Base-by-base conservation (phyloP, 2,797 vertebrate genomes). In the Macropus fuliginosus region DNA sequence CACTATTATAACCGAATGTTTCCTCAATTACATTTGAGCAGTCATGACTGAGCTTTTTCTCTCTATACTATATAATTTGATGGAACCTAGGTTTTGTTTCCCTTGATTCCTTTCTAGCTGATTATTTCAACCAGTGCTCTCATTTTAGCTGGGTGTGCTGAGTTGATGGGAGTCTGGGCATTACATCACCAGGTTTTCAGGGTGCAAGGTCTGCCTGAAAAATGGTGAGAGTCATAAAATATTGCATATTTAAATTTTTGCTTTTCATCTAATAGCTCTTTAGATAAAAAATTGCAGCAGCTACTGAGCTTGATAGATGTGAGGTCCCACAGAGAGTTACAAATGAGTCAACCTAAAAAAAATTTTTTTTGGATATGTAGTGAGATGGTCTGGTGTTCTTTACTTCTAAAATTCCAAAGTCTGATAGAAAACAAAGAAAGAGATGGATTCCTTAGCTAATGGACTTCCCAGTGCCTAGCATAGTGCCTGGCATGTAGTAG, bases 241-340 rank as follows among this genome's bases (percentile, higher is more conserved):
- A 92, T 34, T n/a, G 57, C 91, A 89, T 46, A 81, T 95, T 96
- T 93, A 96, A 97, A 96, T 89, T 94, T 97, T 94, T 94, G 62
- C 87, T 95, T 97, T 96, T 97, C 90, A 95, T 91, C 56, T 94
- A 96, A 95, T 93, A 59, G 62, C 56, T 97, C 56, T 91, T 55
- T 11, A 62, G 87, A 96, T 96, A 95, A 97, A 96, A 97, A 95
- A 92, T 56, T 56, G 91, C 52, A 95, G 55, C 46, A 90, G 66
- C 81, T 95, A 96, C 62, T 87, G 31, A 62, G 92, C 74, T 89
- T 96, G 94, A 96, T 50, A 28, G 92, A 95, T 93, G 91, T 74
- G 89, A 95, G 31, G 57, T 81, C 57, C 93, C 91, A 92, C 56
- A 91, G 93, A 27, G 91, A 94, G 92, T 54, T 94, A 94, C 94